Base-by-base conservation (phyloP, 2,888 invertebrate genomes). In the Lithodes maja region DNA sequence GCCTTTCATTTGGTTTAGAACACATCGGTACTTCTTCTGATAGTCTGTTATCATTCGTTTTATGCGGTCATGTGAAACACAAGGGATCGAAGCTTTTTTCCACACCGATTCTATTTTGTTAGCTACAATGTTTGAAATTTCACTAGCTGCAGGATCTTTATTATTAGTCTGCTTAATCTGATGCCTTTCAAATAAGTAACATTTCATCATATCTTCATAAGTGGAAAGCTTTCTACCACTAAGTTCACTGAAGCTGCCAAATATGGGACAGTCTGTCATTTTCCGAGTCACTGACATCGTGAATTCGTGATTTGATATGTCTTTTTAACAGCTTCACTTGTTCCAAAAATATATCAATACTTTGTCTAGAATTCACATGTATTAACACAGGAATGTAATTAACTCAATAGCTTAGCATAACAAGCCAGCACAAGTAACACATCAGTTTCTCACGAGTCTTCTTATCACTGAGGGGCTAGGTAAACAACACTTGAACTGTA, bases 241-340 rank as follows among this genome's bases (percentile, higher is more conserved):
- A 61, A 61, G 61, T 12, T 61, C 61, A 61, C 61, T 61, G 61
- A 61, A 61, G 61, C 61, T 61, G 61, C 5, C 61, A 61, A 61
- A 61, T 61, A 61, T 61, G 61, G 61, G 61, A 61, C 61, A 61
- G 61, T 61, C 61, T 61, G 61, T 61, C 61, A 61, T 61, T 61
- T 61, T 61, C 61, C 61, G 61, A 61, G 61, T 61, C 61, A 61
- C 61, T 61, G 61, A 61, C 61, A 61, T 61, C 12, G 61, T 61
- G 61, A 12, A 7, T 61, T 12, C 5, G 61, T 61, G 5, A 7
- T 61, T 61, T 61, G 61, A 5, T 61, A 61, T 61, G 61, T 7
- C 5, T 7, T 12, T 7, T 12, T 7, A 61, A 61, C 61, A 61
- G 61, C 12, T 7, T 12, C 5, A 61, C 12, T 5, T 61, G 7